Percentiles rank a stretch among this genome's conserved stretches.
phyloP scores from a whole-genome alignment of 1,140 invertebrate species.

The Coenobita brevimanus region DNA sequence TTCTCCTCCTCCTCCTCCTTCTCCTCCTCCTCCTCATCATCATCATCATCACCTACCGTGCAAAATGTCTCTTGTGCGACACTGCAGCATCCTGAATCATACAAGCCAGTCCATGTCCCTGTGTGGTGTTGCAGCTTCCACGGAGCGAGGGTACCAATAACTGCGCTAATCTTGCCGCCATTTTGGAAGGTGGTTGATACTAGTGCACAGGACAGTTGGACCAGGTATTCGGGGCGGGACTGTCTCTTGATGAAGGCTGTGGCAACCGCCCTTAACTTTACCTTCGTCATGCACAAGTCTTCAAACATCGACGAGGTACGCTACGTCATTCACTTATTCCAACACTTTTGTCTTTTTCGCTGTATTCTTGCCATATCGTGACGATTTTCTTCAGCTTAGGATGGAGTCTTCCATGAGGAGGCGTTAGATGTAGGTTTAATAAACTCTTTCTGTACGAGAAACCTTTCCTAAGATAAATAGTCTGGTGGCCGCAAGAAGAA shows the following conservation, averaged over 20 bases:
- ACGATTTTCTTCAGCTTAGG: too few species aligned
- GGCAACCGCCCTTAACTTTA: slow-evolving; percentile 12
- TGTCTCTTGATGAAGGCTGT: slow-evolving; percentile 28
- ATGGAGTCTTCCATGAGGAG: too few species aligned
- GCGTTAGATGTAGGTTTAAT: too few species aligned
- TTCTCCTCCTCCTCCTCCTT: background rate
- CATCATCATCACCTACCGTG: background rate
- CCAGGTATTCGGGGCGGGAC: slow-evolving; percentile 2
- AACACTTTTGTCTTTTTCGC: background rate
- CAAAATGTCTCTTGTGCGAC: background rate
- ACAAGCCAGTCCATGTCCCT: too few species aligned
- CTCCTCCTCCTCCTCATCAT: background rate
- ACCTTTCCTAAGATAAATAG: too few species aligned
- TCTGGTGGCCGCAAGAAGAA: too few species aligned
- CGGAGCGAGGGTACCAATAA: slow-evolving; percentile 1
- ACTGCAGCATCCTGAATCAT: background rate
- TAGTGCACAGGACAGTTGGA: background rate
- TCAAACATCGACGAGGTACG: slow-evolving; percentile 27
- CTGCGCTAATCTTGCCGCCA: slow-evolving; percentile 12
- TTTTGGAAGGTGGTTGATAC: slow-evolving; percentile 19
- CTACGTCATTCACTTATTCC: background rate
- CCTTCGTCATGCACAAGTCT: background rate
- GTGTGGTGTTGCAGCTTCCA: too few species aligned
- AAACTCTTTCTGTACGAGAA: too few species aligned
- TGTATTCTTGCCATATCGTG: too few species aligned